Evolutionary conservation across 1,140 invertebrate genomes (phyloP).

Genomic region (Acromyrmex charruanus): DNA sequence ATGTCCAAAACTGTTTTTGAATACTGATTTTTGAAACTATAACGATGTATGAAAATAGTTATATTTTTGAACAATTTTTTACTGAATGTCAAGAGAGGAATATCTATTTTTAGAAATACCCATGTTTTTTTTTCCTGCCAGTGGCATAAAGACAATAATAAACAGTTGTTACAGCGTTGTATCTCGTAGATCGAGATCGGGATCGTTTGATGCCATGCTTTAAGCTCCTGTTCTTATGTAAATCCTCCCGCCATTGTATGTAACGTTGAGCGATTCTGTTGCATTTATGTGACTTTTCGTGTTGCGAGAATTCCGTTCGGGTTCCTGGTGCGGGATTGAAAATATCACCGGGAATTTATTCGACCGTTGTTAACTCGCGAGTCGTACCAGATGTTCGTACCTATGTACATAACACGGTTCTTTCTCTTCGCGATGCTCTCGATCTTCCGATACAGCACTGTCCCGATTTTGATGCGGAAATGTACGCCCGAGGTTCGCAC

Average conservation of each 20-base stretch:
- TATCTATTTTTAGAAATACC: background rate
- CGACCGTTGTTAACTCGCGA: constrained; percentile 51
- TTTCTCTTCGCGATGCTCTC: constrained; percentile 43
- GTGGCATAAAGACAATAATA: constrained; percentile 6
- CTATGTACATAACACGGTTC: constrained; percentile 33
- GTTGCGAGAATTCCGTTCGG: constrained; percentile 10
- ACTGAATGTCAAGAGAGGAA: background rate
- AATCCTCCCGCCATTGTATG: constrained; percentile 35
- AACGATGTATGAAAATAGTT: background rate
- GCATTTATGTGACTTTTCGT: constrained; percentile 38
- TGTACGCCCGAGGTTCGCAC: constrained; percentile 12
- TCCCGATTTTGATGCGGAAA: constrained; percentile 41
- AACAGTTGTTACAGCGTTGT: background rate
- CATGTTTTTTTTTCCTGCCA: background rate
- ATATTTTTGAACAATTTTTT: background rate
- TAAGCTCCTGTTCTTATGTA: constrained; percentile 50
- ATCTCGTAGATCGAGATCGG: background rate
- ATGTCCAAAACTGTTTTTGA: background rate
- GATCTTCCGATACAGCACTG: constrained; percentile 44
- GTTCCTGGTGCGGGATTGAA: constrained; percentile 31
- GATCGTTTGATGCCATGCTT: constrained; percentile 32
- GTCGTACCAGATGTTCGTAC: constrained; percentile 41
- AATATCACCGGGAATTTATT: constrained; percentile 63
- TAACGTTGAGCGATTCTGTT: constrained; percentile 13
- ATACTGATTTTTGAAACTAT: background rate